Base-by-base conservation (phyloP, 2,797 vertebrate genomes). In the Salmo trutta region DNA sequence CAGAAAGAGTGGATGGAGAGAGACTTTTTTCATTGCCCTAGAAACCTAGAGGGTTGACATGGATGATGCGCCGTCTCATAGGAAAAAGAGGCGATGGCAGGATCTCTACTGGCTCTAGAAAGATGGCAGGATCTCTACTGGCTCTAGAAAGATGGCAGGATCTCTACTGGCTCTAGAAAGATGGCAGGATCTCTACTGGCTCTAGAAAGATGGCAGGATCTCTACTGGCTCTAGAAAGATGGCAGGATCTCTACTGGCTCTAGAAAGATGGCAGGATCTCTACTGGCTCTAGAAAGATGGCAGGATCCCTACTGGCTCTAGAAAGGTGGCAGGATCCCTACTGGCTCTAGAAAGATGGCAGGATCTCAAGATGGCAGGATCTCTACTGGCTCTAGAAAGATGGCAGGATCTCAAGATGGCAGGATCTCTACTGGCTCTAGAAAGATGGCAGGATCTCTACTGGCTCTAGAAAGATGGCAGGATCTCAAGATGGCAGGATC, bases 51-150 rank as follows among this genome's bases (percentile, higher is more conserved):
- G 5, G 54, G 31, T 33, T 21, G 47, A 68, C 24, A 15, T 12
- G 24, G 71, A 27, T 21, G 21, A 53, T 21, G 51, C 16, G 24
- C n/a, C 4, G 15, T 6, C 66, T 77, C 2, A n/a, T 5, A 7
- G 59, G 77, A 80, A 17, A 4, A 84, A 77, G 86, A 19, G 54
- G 74, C 75, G 76, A 65, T 12, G 86, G 84, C 0, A 76, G 47
- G 41, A 47, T 47, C 83, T 84, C 74, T 82, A 79, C 85, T 83
- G 85, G 81, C 75, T 80, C 41, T 53, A n/a, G 14, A 65, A 15
- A 76, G 29, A 36, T 36, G 36, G 36, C 1, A 36, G 36, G 41
- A 47, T 47, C 83, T 84, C 74, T 83, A 79, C 85, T 83, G 85
- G 81, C 75, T 80, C 41, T 53, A 24, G 14, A 65, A 15, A 76